Evolutionary conservation across 2,888 invertebrate species (phyloP), one percentile per base, ranked within the genome.

Genomic region (Bellardia pandia): DNA sequence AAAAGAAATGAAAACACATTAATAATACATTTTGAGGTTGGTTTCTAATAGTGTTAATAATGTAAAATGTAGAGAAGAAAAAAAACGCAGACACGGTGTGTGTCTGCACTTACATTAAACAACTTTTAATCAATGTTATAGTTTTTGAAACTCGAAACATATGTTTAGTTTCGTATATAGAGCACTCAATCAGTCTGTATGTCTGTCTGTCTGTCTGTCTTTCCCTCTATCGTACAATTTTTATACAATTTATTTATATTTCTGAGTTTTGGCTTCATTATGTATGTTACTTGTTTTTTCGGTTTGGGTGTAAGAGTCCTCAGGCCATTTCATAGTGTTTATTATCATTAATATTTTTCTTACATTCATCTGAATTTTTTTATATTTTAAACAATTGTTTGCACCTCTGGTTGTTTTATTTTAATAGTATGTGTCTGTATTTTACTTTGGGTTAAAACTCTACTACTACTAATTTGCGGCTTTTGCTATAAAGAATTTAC

Each of bases 401-500:
- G 80, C 72, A 85, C 56, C 74, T 60, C 45, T 56, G n/a, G 56
- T 62, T n/a, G 30, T 62, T 71, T 71, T 64, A 45, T 51, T 66
- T 80, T 58, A 42, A 60, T 56, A 23, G 23, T 23, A 62, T 75
- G 78, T 83, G 40, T 51, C 77, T 68, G 78, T 86, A 79, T 82
- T 89, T 90, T 86, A 23, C n/a, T 58, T 75, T 6, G n/a, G 48
- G 62, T 7, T 14, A 69, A 42, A n/a, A 23, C 14, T 37, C 1
- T 77, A 56, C 14, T 23, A 23, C 23, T 23, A 23, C 23, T 42
- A 14, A n/a, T 13, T 11, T 30, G 13, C 4, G 71, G 2, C 16
- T 72, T 86, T 60, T 86, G 88, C 69, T 75, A 14, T 23, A 82
- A 58, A 51, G 60, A 87, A 86, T 89, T 86, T 86, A 64, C 76